Percentiles rank a stretch among this genome's conserved stretches.
Conservation (phyloP, 37 sponge, comb jelly and placozoan species). For the Theonella swinhoei region DNA sequence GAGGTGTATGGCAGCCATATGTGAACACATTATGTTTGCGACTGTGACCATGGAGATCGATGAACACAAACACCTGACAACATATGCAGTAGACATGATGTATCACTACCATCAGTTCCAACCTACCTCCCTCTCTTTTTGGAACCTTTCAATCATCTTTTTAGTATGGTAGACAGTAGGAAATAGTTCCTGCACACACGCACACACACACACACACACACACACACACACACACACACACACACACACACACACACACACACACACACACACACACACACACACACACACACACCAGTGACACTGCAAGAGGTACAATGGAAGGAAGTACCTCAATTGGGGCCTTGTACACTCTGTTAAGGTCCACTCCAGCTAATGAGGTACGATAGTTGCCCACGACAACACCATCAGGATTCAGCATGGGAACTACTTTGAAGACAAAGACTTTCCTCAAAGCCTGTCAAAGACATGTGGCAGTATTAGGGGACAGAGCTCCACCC, state of each 20-base stretch:
- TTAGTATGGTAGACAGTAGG: constrained; percentile 82
- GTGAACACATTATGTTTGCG: constrained; percentile 84
- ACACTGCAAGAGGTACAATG: background rate
- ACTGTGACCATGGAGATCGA: constrained; percentile 89
- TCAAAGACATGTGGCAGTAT: background rate
- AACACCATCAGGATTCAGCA: constrained; percentile 98
- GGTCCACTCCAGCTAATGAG: constrained; percentile 81
- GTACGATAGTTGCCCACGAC: constrained; percentile 88
- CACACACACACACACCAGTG: too few species aligned
- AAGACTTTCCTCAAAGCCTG: constrained; percentile 71
- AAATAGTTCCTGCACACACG: constrained; percentile 53
- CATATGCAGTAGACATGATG: background rate
- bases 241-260: too few species aligned
- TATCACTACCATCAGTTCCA: background rate
- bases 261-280: background rate
- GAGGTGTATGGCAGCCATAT: constrained; percentile 69
- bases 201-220: background rate
- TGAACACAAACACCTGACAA: constrained; percentile 58
- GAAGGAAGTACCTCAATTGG: constrained; percentile 26
- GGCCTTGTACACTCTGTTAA: constrained; percentile 80
- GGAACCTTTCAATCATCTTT: constrained; percentile 60
- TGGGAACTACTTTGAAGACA: constrained; percentile 91
- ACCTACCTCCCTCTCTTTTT: constrained; percentile 43
- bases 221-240: too few species aligned
- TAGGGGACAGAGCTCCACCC: background rate